Conservation (phyloP, 1,140 invertebrate species). For the Thaumetopoea pityocampa region DNA sequence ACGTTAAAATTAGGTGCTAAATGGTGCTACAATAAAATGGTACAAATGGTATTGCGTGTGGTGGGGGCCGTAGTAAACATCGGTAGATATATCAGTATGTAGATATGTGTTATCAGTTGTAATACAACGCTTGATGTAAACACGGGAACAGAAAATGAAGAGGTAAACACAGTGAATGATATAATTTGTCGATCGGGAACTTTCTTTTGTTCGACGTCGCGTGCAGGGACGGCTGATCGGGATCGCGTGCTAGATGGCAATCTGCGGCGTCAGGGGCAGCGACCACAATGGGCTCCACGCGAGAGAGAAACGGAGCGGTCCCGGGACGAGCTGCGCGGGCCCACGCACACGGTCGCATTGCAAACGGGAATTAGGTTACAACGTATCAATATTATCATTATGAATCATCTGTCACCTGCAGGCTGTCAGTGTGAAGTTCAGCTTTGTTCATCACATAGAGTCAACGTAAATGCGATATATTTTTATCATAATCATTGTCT, state of each 20-base stretch:
- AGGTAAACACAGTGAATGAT: conserved; percentile 13
- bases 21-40: conserved; percentile 39
- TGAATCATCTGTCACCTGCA: too few species aligned
- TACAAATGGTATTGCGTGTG: conserved; percentile 26
- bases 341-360: conserved; percentile 4
- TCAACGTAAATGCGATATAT: too few species aligned
- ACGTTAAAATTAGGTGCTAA: conserved; percentile 57
- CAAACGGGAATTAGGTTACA: too few species aligned
- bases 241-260: conserved; percentile 64
- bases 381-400: too few species aligned
- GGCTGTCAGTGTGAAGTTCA: too few species aligned
- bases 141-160: conserved; percentile 13
- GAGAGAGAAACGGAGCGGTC: conserved; percentile 44
- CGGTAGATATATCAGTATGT: conserved; percentile 4
- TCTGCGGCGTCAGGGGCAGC: conserved; percentile 43
- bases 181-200: conserved; percentile 31
- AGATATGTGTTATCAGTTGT: too few species aligned
- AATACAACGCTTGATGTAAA: neutral
- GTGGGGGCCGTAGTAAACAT: too few species aligned
- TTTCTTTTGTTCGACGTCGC: conserved; percentile 53
- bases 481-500: too few species aligned
- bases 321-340: conserved; percentile 12
- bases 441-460: too few species aligned
- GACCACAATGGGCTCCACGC: conserved; percentile 65
- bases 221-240: conserved; percentile 54